Evolutionary conservation across 2,888 invertebrate genomes (phyloP).

Genomic region (Stictocephala bisonia): DNA sequence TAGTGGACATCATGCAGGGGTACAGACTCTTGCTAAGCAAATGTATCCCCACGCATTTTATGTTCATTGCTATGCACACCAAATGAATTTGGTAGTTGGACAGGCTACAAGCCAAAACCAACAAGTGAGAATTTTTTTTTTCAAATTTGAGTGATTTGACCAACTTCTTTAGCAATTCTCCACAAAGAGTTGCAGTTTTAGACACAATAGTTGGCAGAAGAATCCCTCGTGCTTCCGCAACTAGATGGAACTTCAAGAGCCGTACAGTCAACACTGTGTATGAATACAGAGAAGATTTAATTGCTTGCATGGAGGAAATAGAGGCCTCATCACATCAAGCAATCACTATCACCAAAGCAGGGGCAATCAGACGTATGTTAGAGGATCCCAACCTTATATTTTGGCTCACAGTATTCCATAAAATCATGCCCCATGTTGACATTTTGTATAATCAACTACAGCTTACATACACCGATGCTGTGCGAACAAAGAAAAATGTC

Average conservation of each 20-base stretch:
- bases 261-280: constrained; percentile 44
- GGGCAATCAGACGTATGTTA: constrained; percentile 26
- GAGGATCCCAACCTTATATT: constrained; percentile 53
- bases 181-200: constrained; percentile 55
- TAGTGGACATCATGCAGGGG: constrained; percentile 38
- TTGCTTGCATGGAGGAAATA: constrained; percentile 58
- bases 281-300: constrained; percentile 55
- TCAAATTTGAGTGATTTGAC: constrained; percentile 50
- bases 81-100: constrained; percentile 52
- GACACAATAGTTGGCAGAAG: constrained; percentile 35
- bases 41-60: neutral
- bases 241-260: constrained; percentile 24
- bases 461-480: constrained; percentile 11
- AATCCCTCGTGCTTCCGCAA: constrained; percentile 16
- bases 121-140: constrained; percentile 55
- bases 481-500: neutral
- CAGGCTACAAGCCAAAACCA: constrained; percentile 46
- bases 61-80: constrained; percentile 55
- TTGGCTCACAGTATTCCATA: constrained; percentile 59
- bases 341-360: constrained; percentile 45
- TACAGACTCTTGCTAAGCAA: constrained; percentile 27
- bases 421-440: constrained; percentile 58
- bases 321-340: constrained; percentile 48
- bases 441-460: constrained; percentile 55
- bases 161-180: constrained; percentile 55